Evolutionary conservation across 2,113 vertebrate genomes (phyloP), one percentile per base, ranked within the genome.

Genomic region (Electrona antarctica): DNA sequence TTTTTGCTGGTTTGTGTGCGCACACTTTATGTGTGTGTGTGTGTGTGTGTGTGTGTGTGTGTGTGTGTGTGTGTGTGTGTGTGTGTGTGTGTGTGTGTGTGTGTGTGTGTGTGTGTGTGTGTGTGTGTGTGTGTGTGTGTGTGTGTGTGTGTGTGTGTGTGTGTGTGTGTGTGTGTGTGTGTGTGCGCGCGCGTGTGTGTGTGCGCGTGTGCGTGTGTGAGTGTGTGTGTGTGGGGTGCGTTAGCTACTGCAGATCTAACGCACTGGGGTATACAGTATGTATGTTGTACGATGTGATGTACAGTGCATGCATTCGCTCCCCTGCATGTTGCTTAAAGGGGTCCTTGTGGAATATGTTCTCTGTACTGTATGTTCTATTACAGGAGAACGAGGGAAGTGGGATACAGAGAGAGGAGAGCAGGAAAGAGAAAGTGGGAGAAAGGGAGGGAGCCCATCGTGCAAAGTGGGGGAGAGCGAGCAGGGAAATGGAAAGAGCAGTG

Each of bases 341-440:
- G 61, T 83, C 83, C 79, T 78, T 0, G 29, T 7, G 55, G 80
- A 87, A 69, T 62, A 73, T 55, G 71, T 76, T 75, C 77, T 67
- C 57, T 63, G 54, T 33, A 13, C 57, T 64, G 48, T 66, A 74
- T 77, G 61, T 79, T 29, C 47, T 69, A 77, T 74, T 71, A 75
- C 64, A 75, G 8, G 62, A 63, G 28, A 71, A 57, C 14, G 21
- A 48, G 29, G 9, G 52, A 63, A 64, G 33, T 14, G 57, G 60
- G 11, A 13, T 63, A 78, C 69, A 62, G 49, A 68, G 63, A 64
- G 59, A 62, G 10, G 15, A 15, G 3, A 10, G n/a, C 0, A 10
- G 9, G 14, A 8, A 61, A 71, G 56, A 83, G 59, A 46, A 77
- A 71, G 66, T 48, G 10, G 13, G 69, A 8, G 47, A 55, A 54